phyloP scores from a whole-genome alignment of 2,113 vertebrate species.

The Cottus gobio region DNA sequence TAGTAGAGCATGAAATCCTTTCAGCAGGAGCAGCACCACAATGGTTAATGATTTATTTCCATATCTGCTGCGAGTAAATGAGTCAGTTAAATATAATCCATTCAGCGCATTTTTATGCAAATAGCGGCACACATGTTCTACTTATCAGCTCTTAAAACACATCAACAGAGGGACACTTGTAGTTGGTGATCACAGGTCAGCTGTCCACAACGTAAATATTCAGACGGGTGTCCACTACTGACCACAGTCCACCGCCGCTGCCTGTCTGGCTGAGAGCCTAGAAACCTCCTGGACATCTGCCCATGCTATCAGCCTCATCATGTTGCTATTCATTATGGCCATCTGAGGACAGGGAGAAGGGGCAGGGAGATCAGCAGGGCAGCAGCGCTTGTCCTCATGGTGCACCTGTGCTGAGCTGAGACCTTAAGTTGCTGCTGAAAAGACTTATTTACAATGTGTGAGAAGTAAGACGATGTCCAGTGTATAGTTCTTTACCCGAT shows the following conservation, averaged over 20 bases:
- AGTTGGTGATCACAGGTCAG: slow-evolving; percentile 64
- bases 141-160: not conserved
- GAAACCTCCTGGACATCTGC: slow-evolving; percentile 77
- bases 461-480: not conserved
- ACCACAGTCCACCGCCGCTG: slow-evolving; percentile 68
- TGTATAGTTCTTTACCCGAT: not conserved
- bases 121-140: not conserved
- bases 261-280: slow-evolving; percentile 68
- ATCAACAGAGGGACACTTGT: slow-evolving; percentile 67
- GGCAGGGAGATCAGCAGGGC: slow-evolving; percentile 58
- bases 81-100: slow-evolving; percentile 3
- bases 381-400: slow-evolving; percentile 47
- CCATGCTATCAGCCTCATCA: slow-evolving; percentile 74
- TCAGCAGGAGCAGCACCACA: slow-evolving; percentile 27
- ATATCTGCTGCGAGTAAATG: slow-evolving; percentile 22
- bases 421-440: slow-evolving; percentile 11
- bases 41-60: slow-evolving; percentile 29
- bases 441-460: slow-evolving; percentile 12
- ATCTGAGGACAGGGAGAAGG: slow-evolving; percentile 62
- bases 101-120: not conserved
- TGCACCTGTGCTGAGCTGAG: slow-evolving; percentile 41
- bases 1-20: slow-evolving; percentile 37
- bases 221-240: slow-evolving; percentile 53
- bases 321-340: slow-evolving; percentile 70
- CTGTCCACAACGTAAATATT: slow-evolving; percentile 71